Percentiles rank a stretch among this genome's conserved stretches.
Evolutionary conservation across 2,797 vertebrate species (phyloP).

Genomic region (Nothura maculosa): DNA sequence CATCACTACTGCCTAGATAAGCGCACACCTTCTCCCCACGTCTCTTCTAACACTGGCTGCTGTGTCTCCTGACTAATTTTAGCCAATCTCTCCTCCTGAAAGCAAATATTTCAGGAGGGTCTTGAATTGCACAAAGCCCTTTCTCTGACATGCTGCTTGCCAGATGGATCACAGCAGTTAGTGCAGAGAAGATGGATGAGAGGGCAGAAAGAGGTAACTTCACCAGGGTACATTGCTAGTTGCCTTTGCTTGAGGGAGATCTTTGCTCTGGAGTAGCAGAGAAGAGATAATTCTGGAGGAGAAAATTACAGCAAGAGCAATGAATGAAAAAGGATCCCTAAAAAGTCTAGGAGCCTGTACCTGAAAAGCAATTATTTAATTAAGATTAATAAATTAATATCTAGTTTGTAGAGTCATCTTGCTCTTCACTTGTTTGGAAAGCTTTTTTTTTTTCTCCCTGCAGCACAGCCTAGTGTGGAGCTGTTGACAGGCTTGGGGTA

Average conservation of each 20-base stretch:
- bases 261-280: background rate
- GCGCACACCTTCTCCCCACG: rapidly evolving
- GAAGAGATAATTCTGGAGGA: background rate
- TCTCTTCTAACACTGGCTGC: background rate
- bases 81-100: background rate
- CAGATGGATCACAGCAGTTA: background rate
- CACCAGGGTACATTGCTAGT: background rate
- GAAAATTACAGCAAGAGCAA: background rate
- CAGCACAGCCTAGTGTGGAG: constrained; percentile 49
- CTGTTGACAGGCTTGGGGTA: constrained; percentile 68
- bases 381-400: constrained; percentile 42
- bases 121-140: background rate
- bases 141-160: background rate
- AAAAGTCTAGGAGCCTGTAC: constrained; percentile 56
- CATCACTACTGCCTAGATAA: background rate
- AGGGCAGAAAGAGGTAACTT: background rate
- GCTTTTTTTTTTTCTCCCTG: background rate
- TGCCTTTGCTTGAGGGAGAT: background rate
- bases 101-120: background rate
- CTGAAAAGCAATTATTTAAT: constrained; percentile 70
- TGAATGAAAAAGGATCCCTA: background rate
- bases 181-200: constrained; percentile 3
- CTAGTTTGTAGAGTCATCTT: constrained; percentile 49
- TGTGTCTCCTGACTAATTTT: background rate
- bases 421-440: constrained; percentile 62